phyloP scores from a whole-genome alignment of 2,888 invertebrate genomes.

The Osedax fenrisi region DNA sequence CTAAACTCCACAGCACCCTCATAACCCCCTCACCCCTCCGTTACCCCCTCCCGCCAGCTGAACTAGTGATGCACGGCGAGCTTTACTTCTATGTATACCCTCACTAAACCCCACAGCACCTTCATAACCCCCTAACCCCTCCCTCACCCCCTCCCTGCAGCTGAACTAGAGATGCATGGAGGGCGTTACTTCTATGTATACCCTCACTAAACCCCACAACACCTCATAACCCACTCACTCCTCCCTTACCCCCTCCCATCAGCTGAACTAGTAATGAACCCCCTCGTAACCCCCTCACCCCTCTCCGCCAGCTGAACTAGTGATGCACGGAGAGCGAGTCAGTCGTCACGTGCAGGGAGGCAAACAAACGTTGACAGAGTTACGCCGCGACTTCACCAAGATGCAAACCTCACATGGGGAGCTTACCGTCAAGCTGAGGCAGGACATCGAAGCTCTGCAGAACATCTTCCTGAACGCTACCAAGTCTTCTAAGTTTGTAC shows the following conservation, averaged over 20 bases:
- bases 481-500: slow-evolving; percentile 41
- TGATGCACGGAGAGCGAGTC: slow-evolving; percentile 49
- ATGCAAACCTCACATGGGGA: slow-evolving; percentile 46
- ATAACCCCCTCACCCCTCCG: background rate
- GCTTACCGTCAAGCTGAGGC: slow-evolving; percentile 43
- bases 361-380: slow-evolving; percentile 44
- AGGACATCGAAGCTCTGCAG: slow-evolving; percentile 46
- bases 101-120: background rate
- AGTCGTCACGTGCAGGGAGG: slow-evolving; percentile 48
- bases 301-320: slow-evolving; percentile 44
- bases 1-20: background rate
- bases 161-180: slow-evolving; percentile 49
- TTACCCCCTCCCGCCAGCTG: too few species aligned
- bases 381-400: slow-evolving; percentile 41
- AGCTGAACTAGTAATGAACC: too few species aligned
- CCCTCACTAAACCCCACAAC: background rate
- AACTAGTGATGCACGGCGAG: slow-evolving; percentile 49
- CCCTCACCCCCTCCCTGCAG: slow-evolving; percentile 36
- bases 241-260: too few species aligned
- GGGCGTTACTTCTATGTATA: slow-evolving; percentile 43
- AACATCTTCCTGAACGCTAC: slow-evolving; percentile 48
- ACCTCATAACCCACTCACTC: background rate
- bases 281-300: background rate
- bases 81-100: too few species aligned
- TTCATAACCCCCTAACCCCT: background rate